A percentile compares a stretch with the other conserved stretches of the same genome.
These are phyloP conservation scores for Strigamia transsilvanica DNA, from an alignment of 2,888 invertebrate species.

Conservation along the genomic window DNA sequence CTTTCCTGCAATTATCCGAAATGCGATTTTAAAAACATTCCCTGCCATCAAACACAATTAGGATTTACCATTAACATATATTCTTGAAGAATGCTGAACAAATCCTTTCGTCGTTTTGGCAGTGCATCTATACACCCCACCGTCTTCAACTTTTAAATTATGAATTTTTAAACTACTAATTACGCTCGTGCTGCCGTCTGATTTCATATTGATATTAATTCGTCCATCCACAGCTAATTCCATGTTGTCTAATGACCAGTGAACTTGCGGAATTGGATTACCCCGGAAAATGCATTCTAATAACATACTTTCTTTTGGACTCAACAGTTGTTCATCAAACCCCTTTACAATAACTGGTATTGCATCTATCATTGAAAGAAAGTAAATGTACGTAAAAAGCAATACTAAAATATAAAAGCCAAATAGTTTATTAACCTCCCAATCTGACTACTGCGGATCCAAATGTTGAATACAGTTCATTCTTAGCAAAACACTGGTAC, in stretches of 20 bases:
- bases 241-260: conserved; percentile 19
- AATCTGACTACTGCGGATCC: conserved; percentile 4
- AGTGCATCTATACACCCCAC: neutral
- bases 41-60: no score
- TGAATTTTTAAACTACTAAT: neutral
- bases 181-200: neutral
- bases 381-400: neutral
- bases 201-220: neutral
- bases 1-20: neutral
- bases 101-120: neutral
- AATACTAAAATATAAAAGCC: no score
- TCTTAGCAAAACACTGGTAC: conserved; percentile 49
- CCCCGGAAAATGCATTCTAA: neutral
- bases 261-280: conserved; percentile 14
- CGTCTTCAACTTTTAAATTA: neutral
- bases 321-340: neutral
- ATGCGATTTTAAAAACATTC: no score
- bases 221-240: neutral
- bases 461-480: conserved; percentile 12
- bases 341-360: neutral
- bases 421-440: conserved; percentile 7
- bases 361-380: neutral
- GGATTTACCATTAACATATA: no score
- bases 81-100: conserved; percentile 4
- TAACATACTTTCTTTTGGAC: neutral